Evolutionary conservation across 2,797 vertebrate genomes (phyloP).

Genomic region (Adrianichthys oophorus): DNA sequence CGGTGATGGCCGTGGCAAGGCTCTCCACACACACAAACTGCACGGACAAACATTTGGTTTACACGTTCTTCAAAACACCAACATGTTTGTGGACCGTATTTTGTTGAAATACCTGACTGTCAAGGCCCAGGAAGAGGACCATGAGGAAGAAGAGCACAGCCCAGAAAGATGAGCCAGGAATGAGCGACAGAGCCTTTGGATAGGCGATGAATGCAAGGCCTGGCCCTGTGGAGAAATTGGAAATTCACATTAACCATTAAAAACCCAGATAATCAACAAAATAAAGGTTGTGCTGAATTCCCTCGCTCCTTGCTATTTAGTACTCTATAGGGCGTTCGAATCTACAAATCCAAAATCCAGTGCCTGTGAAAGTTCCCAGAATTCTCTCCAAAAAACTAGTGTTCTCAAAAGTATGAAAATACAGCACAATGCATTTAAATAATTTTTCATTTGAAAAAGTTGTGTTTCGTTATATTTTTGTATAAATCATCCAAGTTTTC

Average conservation of each 20-base stretch:
- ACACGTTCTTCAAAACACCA: background rate
- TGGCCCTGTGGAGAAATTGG: conserved; percentile 75
- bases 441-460: too few species aligned
- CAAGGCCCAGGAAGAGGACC: conserved; percentile 88
- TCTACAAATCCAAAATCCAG: too few species aligned
- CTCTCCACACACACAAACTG: conserved; percentile 94
- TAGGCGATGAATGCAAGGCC: conserved; percentile 86
- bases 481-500: too few species aligned
- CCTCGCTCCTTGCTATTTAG: too few species aligned
- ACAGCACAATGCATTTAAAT: too few species aligned
- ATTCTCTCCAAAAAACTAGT: too few species aligned
- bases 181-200: conserved; percentile 85
- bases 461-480: too few species aligned
- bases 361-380: too few species aligned
- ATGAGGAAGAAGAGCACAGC: conserved; percentile 93
- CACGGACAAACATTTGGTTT: background rate
- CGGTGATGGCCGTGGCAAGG: conserved; percentile 86
- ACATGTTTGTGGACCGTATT: background rate
- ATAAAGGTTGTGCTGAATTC: too few species aligned
- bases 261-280: too few species aligned
- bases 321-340: too few species aligned
- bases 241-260: conserved; percentile 1
- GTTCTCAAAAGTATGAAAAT: too few species aligned
- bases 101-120: conserved; percentile 85
- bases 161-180: conserved; percentile 88